A percentile compares a stretch with the other conserved stretches of the same genome.
phyloP scores from a whole-genome alignment of 2,888 invertebrate species.

The Sycophila texana region DNA sequence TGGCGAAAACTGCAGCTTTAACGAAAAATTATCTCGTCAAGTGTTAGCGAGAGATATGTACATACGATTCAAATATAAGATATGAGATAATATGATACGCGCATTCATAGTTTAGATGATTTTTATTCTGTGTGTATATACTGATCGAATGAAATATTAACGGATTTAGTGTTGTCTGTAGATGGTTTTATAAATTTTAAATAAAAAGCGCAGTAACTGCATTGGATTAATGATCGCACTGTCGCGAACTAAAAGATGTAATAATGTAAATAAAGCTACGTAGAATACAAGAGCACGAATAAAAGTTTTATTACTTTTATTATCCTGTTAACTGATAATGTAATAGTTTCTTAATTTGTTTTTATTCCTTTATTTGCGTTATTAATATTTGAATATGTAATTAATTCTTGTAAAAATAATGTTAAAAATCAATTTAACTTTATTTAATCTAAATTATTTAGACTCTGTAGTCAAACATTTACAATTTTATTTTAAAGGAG shows the following conservation, averaged over 20 bases:
- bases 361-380: background rate
- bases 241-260: slow-evolving; percentile 50
- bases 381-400: background rate
- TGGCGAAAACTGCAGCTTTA: slow-evolving; percentile 14
- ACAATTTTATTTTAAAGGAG: background rate
- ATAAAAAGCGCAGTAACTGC: slow-evolving; percentile 36
- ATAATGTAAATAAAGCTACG: slow-evolving; percentile 60
- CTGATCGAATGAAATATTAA: slow-evolving; percentile 39
- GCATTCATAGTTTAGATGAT: slow-evolving; percentile 41
- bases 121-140: slow-evolving; percentile 54
- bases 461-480: background rate
- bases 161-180: slow-evolving; percentile 51
- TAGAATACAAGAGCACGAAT: slow-evolving; percentile 43
- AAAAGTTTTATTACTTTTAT: slow-evolving; percentile 19
- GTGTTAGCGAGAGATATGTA: slow-evolving; percentile 36
- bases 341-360: background rate
- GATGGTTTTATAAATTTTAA: slow-evolving; percentile 60
- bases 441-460: background rate
- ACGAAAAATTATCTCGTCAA: slow-evolving; percentile 18
- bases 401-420: background rate
- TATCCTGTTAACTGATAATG: slow-evolving; percentile 15
- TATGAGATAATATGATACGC: slow-evolving; percentile 22
- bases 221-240: slow-evolving; percentile 52
- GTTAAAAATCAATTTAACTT: background rate
- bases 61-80: slow-evolving; percentile 47